Base-by-base conservation (phyloP, 2,888 invertebrate genomes). In the Pammene fasciana region DNA sequence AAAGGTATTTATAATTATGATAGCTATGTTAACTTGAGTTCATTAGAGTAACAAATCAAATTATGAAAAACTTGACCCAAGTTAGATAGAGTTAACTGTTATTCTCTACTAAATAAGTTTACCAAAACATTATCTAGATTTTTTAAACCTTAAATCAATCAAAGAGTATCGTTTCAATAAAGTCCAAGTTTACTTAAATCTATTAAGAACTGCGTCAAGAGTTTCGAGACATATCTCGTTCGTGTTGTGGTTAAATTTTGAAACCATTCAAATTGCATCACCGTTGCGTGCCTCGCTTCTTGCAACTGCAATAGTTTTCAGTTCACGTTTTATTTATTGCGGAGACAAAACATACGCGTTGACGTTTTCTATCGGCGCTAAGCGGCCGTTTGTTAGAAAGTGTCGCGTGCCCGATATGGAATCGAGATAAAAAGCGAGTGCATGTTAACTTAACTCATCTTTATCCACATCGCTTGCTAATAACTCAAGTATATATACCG, bases 311-410 rank as follows among this genome's bases (percentile, higher is more conserved):
- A 64, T 36, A 16, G 41, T 56, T 64, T 38, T 54, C 60, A 46
- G 8, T 59, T 59, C 43, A 11, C 18, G 5, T 57, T 50, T 64
- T 57, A 52, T 64, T 65, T 52, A 62, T 65, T 11, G 46, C 50
- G 50, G 16, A 50, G 71, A 66, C 67, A 52, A 67, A 65, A 74
- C 73, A 76, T 71, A 74, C 65, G 66, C 52, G 41, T 56, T 76
- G 76, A 73, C 76, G 52, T 68, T 67, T 73, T 65, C 60, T 72
- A 75, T 78, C 75, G 71, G 64, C 50, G 73, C n/a, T n/a, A n/a
- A n/a, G n/a, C 73, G 62, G 72, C 73, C 59, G 72, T 60, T 72
- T 78, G 73, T 75, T 68, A 75, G 76, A 78, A 79, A 77, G 74
- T 78, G 73, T 73, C 72, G 67, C 71, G 65, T 62, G 67, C 62